Evolutionary conservation across 1,140 invertebrate species (phyloP), one percentile per base, ranked within the genome.

Genomic region (Drosophila arizonae): DNA sequence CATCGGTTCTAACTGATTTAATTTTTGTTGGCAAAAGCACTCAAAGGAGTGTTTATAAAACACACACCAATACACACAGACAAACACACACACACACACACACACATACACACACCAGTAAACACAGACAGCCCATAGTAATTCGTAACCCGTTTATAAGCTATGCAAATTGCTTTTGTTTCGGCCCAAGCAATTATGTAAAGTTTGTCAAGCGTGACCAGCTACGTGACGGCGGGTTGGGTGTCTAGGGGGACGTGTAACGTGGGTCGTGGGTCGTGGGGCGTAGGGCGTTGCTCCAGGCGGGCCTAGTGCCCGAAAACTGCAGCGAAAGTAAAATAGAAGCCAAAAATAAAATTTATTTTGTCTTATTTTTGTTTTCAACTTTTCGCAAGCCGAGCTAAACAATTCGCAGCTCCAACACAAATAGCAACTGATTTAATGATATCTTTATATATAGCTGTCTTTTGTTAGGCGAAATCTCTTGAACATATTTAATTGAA

Each of bases 181-280:
- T 77, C 50, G 72, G 58, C 65, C 65, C 57, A 69, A 58, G 71
- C 75, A 81, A 81, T 81, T 81, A 81, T 81, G 79, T 71, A 81
- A 81, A 81, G 75, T 81, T 81, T 77, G 75, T 71, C 52, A 71
- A 68, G 79, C 79, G 70, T 74, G 62, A 74, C 76, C 76, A 61
- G 50, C 68, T 30, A 33, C 50, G 43, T 33, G 57, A 28, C 4
- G 50, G 6, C 1, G 39, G 51, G 10, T 5, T 10, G 15, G 15
- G n/a, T 11, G 51, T 15, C 26, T 6, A 5, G 46, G 15, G 5
- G 36, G 11, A 41, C 1, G 11, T 1, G 11, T 21, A 21, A 21
- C 21, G 21, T 21, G 21, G 39, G 13, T 4, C 9, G n/a, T 28
- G 11, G 30, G 57, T 28, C 1, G 17, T 2, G 11, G n/a, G n/a